Evolutionary conservation across 2,888 invertebrate genomes (phyloP), one percentile per base, ranked within the genome.

Genomic region (Prenolepis imparis): DNA sequence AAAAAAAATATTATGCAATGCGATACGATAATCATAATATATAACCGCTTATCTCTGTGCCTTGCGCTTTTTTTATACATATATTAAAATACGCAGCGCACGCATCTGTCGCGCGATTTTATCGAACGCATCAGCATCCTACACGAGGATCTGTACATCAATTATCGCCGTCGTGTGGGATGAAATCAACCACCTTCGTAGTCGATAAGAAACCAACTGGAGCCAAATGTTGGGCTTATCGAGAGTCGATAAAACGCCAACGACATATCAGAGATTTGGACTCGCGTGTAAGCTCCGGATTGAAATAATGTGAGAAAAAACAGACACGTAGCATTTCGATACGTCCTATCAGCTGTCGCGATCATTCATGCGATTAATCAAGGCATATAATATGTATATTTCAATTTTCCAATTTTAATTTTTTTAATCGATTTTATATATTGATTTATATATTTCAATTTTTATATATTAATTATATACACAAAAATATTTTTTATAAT

Each of bases 171-270:
- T 36, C 63, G 44, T 4, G 15, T 32, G 70, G 24, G 63, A 55
- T 52, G 52, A 74, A 63, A 82, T 82, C 68, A 44, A 68, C 21
- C 73, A 48, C 36, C 24, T 55, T 81, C 55, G 24, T 82, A 57
- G 78, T 78, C 84, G 84, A 85, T 85, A 85, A 85, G 83, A 32
- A 59, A 78, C 78, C 78, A 18, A 82, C 48, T 61, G 75, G 67
- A 41, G n/a, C 61, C 59, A 36, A 57, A 68, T 18, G 59, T 55
- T 55, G 32, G 48, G 61, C 57, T 86, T 86, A 86, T 86, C 86
- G 75, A 32, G 80, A 75, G 86, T 86, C 86, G 86, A 86, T 86
- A 86, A 86, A 73, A 59, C 41, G 15, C 21, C 61, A 48, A 41
- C 48, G 41, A 24, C 44, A 36, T 48, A 24, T 11, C 18, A 63